phyloP scores from a whole-genome alignment of 2,888 invertebrate genomes.

The Colletes collaris region DNA sequence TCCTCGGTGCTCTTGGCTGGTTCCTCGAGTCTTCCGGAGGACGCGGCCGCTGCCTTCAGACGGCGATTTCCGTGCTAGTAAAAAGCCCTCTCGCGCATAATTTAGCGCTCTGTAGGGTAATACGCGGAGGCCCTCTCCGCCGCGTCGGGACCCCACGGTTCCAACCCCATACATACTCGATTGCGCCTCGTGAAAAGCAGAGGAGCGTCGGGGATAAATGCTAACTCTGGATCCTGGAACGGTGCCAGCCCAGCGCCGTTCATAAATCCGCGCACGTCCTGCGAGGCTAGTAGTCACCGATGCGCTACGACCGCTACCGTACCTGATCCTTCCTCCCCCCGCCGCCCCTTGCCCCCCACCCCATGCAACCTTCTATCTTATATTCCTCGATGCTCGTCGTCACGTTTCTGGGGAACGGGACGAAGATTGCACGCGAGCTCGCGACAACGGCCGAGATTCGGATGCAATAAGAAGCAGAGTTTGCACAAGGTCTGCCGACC shows the following conservation, averaged over 20 bases:
- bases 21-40: conserved; percentile 47
- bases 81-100: conserved; percentile 80
- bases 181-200: conserved; percentile 69
- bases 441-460: neutral
- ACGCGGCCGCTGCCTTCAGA: conserved; percentile 53
- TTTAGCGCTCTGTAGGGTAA: conserved; percentile 81
- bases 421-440: conserved; percentile 20
- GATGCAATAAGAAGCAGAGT: neutral
- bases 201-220: conserved; percentile 72
- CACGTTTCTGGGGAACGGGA: conserved; percentile 28
- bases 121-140: conserved; percentile 62
- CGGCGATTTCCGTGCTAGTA: conserved; percentile 77
- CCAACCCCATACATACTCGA: conserved; percentile 68
- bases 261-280: conserved; percentile 78
- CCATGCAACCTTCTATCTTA: neutral
- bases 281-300: conserved; percentile 71
- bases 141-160: conserved; percentile 21
- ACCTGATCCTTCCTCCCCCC: conserved; percentile 24
- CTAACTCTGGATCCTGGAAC: conserved; percentile 74
- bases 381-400: conserved; percentile 18
- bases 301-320: conserved; percentile 53
- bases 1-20: conserved; percentile 32
- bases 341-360: neutral
- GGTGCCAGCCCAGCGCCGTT: conserved; percentile 73
- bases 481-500: too few species aligned